A percentile compares a stretch with the other conserved stretches of the same genome.
phyloP scores from a whole-genome alignment of 2,888 invertebrate species.

The Tipula vernalis region DNA sequence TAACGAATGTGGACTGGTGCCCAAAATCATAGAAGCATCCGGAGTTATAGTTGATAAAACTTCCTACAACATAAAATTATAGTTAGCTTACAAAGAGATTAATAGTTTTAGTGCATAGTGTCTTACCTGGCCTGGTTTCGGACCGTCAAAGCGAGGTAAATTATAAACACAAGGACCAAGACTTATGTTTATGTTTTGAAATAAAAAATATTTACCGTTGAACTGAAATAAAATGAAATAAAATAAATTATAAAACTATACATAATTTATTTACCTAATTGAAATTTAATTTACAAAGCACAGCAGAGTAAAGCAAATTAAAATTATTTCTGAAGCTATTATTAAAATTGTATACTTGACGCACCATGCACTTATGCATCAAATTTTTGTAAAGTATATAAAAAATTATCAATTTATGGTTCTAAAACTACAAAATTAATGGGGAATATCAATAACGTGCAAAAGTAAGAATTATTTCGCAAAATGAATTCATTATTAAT shows the following conservation, averaged over 20 bases:
- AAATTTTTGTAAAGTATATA: too few relatives aligned
- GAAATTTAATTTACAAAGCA: background rate
- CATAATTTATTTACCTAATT: background rate
- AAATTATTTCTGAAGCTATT: background rate
- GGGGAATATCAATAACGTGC: too few relatives aligned
- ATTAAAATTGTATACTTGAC: background rate
- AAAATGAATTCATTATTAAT: too few relatives aligned
- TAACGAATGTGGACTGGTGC: background rate
- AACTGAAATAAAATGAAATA: background rate
- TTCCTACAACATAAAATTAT: background rate
- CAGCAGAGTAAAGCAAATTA: background rate
- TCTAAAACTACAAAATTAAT: too few relatives aligned
- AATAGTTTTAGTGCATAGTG: background rate
- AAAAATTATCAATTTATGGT: too few relatives aligned
- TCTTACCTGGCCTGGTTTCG: constrained; percentile 5
- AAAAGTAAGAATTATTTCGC: too few relatives aligned
- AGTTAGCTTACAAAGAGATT: background rate
- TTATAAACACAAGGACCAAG: constrained; percentile 8
- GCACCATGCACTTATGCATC: background rate
- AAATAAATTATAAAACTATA: too few relatives aligned
- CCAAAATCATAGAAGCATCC: background rate
- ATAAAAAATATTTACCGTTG: constrained; percentile 6
- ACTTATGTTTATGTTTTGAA: constrained; percentile 6
- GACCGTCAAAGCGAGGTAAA: background rate
- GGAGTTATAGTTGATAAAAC: background rate